Evolutionary conservation across 1,140 invertebrate genomes (phyloP).

Genomic region (Eueides isabella): DNA sequence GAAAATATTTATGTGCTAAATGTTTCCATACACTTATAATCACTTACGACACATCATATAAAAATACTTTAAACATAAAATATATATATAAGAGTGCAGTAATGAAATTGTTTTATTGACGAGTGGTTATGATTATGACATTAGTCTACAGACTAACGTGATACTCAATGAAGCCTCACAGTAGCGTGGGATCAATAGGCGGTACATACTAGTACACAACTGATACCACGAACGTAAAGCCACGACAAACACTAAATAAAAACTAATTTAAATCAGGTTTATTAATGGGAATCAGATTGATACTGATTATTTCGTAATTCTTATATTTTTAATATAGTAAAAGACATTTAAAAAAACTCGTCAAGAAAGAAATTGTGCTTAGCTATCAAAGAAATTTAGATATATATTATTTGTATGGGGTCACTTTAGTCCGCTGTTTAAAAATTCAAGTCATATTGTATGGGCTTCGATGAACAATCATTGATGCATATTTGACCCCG

Average conservation of each 20-base stretch:
- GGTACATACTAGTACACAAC: neutral
- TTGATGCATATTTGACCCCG: constrained; percentile 41
- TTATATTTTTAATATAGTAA: no score
- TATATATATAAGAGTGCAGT: neutral
- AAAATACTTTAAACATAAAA: no score
- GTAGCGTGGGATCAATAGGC: constrained; percentile 25
- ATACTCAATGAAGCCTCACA: constrained; percentile 28
- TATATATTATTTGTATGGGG: neutral
- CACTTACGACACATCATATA: neutral
- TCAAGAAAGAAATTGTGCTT: neutral
- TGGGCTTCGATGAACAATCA: constrained; percentile 25
- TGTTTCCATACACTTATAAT: no score
- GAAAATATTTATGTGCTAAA: no score
- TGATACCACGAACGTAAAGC: neutral
- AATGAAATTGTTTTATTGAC: neutral
- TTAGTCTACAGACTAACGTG: constrained; percentile 15
- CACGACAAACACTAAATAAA: neutral
- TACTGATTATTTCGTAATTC: no score
- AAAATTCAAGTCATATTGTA: constrained; percentile 30
- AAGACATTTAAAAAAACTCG: no score
- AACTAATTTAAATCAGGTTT: neutral
- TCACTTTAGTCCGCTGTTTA: neutral
- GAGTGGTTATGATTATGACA: neutral
- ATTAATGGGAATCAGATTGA: neutral
- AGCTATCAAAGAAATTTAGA: neutral